A percentile compares a stretch with the other conserved stretches of the same genome.
phyloP scores from a whole-genome alignment of 2,888 invertebrate species.

The Machimus rusticus region DNA sequence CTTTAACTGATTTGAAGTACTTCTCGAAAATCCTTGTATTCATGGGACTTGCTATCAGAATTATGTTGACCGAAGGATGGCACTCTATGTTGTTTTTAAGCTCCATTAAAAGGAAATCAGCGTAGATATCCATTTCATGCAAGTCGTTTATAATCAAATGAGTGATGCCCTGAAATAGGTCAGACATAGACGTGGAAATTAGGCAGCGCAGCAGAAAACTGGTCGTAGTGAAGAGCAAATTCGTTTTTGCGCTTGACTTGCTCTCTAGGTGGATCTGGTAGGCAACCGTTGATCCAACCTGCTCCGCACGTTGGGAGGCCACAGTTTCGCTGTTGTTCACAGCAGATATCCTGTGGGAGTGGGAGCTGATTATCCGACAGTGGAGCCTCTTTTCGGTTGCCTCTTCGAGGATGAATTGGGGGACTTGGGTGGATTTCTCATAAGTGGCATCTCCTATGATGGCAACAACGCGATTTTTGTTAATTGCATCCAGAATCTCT shows the following conservation, averaged over 20 bases:
- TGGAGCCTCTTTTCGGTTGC: constrained; percentile 68
- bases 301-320: constrained; percentile 72
- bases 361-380: constrained; percentile 88
- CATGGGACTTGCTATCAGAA: constrained; percentile 92
- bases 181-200: constrained; percentile 75
- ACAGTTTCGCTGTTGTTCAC: constrained; percentile 87
- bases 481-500: constrained; percentile 77
- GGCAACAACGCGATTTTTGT: constrained; percentile 79
- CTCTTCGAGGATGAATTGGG: constrained; percentile 88
- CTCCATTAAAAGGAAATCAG: constrained; percentile 88
- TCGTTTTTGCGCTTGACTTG: constrained; percentile 41
- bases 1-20: constrained; percentile 70
- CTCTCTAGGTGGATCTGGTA: constrained; percentile 88
- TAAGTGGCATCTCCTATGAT: constrained; percentile 89
- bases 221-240: constrained; percentile 52
- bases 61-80: constrained; percentile 75
- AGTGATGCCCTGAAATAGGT: constrained; percentile 63
- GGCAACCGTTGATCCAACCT: constrained; percentile 75
- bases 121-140: constrained; percentile 88
- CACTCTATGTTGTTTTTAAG: constrained; percentile 75
- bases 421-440: constrained; percentile 92
- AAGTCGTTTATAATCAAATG: constrained; percentile 92
- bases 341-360: constrained; percentile 88
- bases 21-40: constrained; percentile 78
- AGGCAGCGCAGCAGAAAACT: constrained; percentile 73